These are phyloP conservation scores for Octodon degus DNA, from an alignment of 2,113 vertebrate genomes.

Conservation along the genomic window DNA sequence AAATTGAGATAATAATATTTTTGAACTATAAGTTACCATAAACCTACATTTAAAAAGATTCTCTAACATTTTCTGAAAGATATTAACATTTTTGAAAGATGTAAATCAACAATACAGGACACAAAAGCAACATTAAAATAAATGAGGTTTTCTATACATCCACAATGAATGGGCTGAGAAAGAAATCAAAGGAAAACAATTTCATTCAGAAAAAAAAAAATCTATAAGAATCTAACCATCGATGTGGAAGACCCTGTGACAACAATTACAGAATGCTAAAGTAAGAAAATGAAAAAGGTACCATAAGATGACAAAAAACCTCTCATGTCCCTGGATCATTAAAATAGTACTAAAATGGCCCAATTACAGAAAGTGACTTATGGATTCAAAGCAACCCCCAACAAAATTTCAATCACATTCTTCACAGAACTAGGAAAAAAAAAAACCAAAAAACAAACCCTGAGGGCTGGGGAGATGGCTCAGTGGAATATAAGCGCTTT, in stretches of 20 bases:
- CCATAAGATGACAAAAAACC: background rate
- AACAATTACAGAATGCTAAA: background rate
- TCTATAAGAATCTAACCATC: background rate
- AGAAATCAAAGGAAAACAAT: background rate
- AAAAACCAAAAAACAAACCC: background rate
- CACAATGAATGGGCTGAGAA: background rate
- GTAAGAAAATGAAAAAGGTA: background rate
- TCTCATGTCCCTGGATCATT: background rate
- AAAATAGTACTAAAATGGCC: background rate
- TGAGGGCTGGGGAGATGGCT: no score
- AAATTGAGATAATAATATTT: slow-evolving; percentile 9
- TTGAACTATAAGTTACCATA: background rate
- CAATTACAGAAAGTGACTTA: background rate
- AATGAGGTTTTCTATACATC: background rate
- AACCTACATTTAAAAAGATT: background rate
- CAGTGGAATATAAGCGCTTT: no score
- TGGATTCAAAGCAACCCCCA: background rate
- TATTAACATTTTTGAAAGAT: background rate
- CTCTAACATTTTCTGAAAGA: background rate
- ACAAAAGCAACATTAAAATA: background rate
- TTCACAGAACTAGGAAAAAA: background rate
- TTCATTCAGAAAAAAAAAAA: background rate
- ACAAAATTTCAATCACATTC: background rate
- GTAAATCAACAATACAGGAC: background rate
- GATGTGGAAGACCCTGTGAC: background rate